Evolutionary conservation across 1,140 invertebrate species (phyloP).

Genomic region (Drosophila watanabei): DNA sequence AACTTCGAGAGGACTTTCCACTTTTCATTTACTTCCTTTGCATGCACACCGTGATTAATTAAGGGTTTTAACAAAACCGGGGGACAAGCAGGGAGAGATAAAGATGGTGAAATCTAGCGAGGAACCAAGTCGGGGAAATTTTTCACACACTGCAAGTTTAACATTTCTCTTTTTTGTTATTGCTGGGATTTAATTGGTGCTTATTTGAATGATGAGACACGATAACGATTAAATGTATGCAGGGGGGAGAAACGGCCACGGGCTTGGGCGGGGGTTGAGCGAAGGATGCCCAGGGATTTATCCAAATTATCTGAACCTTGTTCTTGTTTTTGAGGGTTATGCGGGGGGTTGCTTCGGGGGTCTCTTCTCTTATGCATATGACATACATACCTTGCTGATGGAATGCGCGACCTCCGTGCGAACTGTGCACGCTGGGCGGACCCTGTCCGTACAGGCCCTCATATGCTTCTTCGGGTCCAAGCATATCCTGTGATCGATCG

Average conservation of each 20-base stretch:
- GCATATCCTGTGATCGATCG: slow-evolving; percentile 90
- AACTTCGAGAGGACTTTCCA: neutral
- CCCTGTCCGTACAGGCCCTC: slow-evolving; percentile 96
- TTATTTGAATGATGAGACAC: slow-evolving; percentile 47
- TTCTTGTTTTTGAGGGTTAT: slow-evolving; percentile 24
- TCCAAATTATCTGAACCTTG: slow-evolving; percentile 28
- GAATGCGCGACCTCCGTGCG: slow-evolving; percentile 90
- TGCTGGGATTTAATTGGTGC: slow-evolving; percentile 28
- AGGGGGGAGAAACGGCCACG: slow-evolving; percentile 2
- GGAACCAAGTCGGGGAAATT: neutral
- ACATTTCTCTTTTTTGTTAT: neutral
- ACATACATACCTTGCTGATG: slow-evolving; percentile 91
- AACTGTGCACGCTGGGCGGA: slow-evolving; percentile 92
- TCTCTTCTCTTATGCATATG: slow-evolving; percentile 47
- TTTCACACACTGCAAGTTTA: slow-evolving; percentile 23
- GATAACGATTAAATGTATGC: slow-evolving; percentile 49
- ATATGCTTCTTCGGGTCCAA: slow-evolving; percentile 96
- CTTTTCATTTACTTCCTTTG: slow-evolving; percentile 16
- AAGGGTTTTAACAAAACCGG: slow-evolving; percentile 26
- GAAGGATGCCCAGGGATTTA: slow-evolving; percentile 7
- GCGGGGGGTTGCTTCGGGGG: neutral
- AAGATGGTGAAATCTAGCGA: slow-evolving; percentile 15
- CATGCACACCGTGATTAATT: slow-evolving; percentile 25
- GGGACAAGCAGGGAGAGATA: slow-evolving; percentile 29
- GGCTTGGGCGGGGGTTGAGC: neutral